Evolutionary conservation across 1,140 invertebrate species (phyloP), one percentile per base, ranked within the genome.

Genomic region (Phocides pigmalion): DNA sequence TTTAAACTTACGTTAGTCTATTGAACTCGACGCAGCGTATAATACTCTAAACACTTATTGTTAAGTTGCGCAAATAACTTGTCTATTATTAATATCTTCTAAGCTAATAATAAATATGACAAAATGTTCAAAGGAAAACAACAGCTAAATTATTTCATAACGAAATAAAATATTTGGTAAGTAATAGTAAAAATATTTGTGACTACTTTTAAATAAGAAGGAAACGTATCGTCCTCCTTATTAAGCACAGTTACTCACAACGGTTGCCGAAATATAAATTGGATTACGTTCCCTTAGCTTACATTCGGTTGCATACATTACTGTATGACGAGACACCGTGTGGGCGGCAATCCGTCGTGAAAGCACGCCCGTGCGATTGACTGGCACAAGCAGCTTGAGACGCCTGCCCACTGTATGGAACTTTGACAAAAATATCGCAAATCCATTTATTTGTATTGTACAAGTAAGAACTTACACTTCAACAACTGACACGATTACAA

Each of bases 291-390:
- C 16, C 49, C 49, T 51, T 37, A 25, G 15, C 28, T 51, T 56
- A 56, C 53, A 42, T 56, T 42, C 51, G 50, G 51, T 41, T 25
- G 51, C 37, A 54, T 54, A 39, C 51, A 39, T 54, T 41, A 58
- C 39, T 22, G 53, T 51, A 42, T 37, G 37, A 53, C 56, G 56
- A 44, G 47, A 47, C 25, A n/a, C 61, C 22, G 47, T 25, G 47
- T 50, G 47, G 47, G 47, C 15, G 47, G 47, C 11, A 32, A 50
- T 50, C 42, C 19, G 42, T 32, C 66, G 61, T 53, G 61, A 68
- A 68, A 68, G 66, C 63, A 66, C 41, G 39, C 56, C 53, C 17
- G 50, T 42, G n/a, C 50, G 46, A 58, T 44, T 54, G 64, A 66
- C 46, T 61, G 42, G 42, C 46, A 16, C 39, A 14, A 32, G 19